phyloP scores from a whole-genome alignment of 2,888 invertebrate species.

The Eupelmus urozonus region DNA sequence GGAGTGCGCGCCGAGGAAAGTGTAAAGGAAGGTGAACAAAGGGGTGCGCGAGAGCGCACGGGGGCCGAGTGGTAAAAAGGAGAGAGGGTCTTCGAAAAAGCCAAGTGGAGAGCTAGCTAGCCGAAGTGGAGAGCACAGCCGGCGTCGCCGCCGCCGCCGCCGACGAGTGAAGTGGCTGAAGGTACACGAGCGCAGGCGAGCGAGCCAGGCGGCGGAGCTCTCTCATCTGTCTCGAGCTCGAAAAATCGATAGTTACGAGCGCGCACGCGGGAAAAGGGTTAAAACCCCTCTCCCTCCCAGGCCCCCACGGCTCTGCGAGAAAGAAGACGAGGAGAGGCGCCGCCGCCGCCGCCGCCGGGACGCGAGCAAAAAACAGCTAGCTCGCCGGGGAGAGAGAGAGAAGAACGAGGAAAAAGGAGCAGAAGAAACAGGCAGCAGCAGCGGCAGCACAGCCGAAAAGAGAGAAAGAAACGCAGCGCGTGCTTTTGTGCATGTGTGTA shows the following conservation, averaged over 20 bases:
- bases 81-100: slow-evolving; percentile 49
- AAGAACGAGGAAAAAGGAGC: background rate
- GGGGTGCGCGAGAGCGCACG: slow-evolving; percentile 55
- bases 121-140: slow-evolving; percentile 66
- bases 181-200: slow-evolving; percentile 66
- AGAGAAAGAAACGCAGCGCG: slow-evolving; percentile 32
- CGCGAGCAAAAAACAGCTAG: slow-evolving; percentile 63
- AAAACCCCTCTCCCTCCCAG: slow-evolving; percentile 72
- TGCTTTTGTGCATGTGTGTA: background rate
- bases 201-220: background rate
- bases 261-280: slow-evolving; percentile 71
- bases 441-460: slow-evolving; percentile 1
- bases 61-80: slow-evolving; percentile 62
- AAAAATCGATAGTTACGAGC: slow-evolving; percentile 74
- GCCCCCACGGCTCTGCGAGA: slow-evolving; percentile 53
- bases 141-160: background rate
- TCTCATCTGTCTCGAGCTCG: slow-evolving; percentile 71
- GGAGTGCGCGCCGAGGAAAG: slow-evolving; percentile 45
- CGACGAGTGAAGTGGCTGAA: slow-evolving; percentile 68
- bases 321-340: slow-evolving; percentile 58
- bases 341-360: slow-evolving; percentile 24
- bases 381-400: slow-evolving; percentile 57
- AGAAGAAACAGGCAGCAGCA: background rate
- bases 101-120: slow-evolving; percentile 51
- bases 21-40: slow-evolving; percentile 58